A percentile compares a stretch with the other conserved stretches of the same genome.
Conservation (phyloP, 92 coral and sea anemone genomes). For the Epizoanthus rinbou region DNA sequence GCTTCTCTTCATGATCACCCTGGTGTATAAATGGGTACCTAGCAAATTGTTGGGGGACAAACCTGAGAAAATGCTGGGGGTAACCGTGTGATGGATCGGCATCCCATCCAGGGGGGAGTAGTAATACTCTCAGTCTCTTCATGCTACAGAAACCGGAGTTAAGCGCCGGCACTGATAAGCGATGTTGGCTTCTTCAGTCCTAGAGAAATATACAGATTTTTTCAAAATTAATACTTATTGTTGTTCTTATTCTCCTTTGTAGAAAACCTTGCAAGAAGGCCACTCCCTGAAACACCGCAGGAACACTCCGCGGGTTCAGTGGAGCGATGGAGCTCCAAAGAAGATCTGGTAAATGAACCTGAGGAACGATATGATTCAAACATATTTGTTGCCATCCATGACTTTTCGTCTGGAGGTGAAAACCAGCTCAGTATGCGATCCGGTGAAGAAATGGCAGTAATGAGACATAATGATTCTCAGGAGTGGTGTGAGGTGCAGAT, state of each 20-base stretch:
- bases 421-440: constrained; percentile 84
- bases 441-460: constrained; percentile 85
- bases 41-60: no score
- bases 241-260: neutral
- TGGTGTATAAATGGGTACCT: no score
- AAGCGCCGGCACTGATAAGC: no score
- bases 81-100: no score
- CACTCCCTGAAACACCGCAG: constrained; percentile 92
- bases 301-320: constrained; percentile 43
- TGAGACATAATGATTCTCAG: constrained; percentile 75
- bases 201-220: no score
- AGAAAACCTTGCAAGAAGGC: constrained; percentile 81
- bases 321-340: constrained; percentile 84
- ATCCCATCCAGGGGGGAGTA: no score
- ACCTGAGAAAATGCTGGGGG: no score
- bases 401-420: constrained; percentile 86
- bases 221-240: neutral
- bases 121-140: no score
- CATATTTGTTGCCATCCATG: constrained; percentile 90
- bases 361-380: constrained; percentile 73
- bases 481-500: constrained; percentile 97
- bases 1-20: no score
- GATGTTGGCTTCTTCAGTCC: no score
- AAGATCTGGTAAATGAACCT: constrained; percentile 56
- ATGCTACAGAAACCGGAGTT: no score